Evolutionary conservation across 1,140 invertebrate genomes (phyloP).

Genomic region (Sycophaga agraensis): DNA sequence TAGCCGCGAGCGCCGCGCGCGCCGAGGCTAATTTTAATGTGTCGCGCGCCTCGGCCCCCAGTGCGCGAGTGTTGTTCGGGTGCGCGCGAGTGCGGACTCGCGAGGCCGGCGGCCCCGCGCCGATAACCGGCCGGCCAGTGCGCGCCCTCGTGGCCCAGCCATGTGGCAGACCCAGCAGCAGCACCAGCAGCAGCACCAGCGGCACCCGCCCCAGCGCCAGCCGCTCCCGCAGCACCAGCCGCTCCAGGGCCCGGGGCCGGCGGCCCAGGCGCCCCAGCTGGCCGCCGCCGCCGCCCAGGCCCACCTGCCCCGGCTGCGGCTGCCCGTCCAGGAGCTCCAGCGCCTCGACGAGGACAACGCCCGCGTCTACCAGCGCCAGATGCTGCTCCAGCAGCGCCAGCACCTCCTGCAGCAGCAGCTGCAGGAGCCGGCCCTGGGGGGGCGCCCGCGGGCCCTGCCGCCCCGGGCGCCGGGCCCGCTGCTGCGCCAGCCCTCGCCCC

Average conservation of each 20-base stretch:
- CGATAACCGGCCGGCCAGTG: slow-evolving; percentile 17
- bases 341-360: too few species aligned
- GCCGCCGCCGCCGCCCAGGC: too few species aligned
- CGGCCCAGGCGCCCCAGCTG: too few species aligned
- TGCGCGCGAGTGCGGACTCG: background rate
- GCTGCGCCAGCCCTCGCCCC: too few species aligned
- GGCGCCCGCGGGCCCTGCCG: background rate
- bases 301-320: too few species aligned
- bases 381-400: background rate
- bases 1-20: too few species aligned
- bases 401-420: background rate
- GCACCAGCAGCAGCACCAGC: background rate
- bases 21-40: slow-evolving; percentile 42
- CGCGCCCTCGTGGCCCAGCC: background rate
- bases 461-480: too few species aligned
- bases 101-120: slow-evolving; percentile 7
- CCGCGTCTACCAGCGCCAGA: too few species aligned
- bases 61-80: background rate
- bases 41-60: slow-evolving; percentile 32
- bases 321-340: too few species aligned
- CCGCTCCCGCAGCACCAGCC: too few species aligned
- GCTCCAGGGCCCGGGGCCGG: too few species aligned
- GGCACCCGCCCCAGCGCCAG: background rate
- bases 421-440: background rate
- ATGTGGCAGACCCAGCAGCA: slow-evolving; percentile 26